Evolutionary conservation across 2,797 vertebrate genomes (phyloP), one percentile per base, ranked within the genome.

Genomic region (Sternarchorhynchus goeldii): DNA sequence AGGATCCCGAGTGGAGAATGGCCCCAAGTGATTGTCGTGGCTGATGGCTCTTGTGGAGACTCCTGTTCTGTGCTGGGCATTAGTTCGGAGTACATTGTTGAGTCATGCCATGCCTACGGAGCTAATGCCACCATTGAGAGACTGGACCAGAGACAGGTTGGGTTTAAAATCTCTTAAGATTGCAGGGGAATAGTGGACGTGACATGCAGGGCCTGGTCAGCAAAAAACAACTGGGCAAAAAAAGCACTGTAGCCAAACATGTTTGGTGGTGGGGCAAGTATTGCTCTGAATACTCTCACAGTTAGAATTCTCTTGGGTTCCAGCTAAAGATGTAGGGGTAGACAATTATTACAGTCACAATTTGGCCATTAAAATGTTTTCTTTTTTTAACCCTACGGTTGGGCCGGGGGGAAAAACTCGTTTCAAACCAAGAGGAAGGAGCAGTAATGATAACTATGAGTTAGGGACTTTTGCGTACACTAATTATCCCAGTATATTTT

Each of bases 51-150:
- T 0, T 92, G 89, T 53, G 92, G 92, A 2, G 92, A 95, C 81
- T 92, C 92, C n/a, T 93, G 92, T 81, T 92, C 90, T 0, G 90
- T 92, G 74, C 86, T 93, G 84, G 90, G 92, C 39, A 93, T 95
- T 85, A 94, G 90, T 87, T 89, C 91, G 0, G 92, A 94, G 77
- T 92, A 93, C 68, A 89, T 80, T 0, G 90, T 92, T 53, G 92
- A 95, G 83, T 94, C 93, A 75, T 94, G 93, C 77, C 93, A 93
- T 36, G 91, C 88, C 65, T 92, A 91, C 3, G 90, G 92, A 81
- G 89, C 92, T 32, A 94, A 94, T 16, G 91, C 90, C 56, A 89
- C 89, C 4, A 93, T 94, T 81, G 91, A 92, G 79, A 87, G 93
- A 86, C 89, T 90, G 63, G 93, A 94, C 83, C 92, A 96, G 86